These are phyloP conservation scores for Ophion slaviceki DNA, from an alignment of 2,888 invertebrate species.

Conservation along the genomic window DNA sequence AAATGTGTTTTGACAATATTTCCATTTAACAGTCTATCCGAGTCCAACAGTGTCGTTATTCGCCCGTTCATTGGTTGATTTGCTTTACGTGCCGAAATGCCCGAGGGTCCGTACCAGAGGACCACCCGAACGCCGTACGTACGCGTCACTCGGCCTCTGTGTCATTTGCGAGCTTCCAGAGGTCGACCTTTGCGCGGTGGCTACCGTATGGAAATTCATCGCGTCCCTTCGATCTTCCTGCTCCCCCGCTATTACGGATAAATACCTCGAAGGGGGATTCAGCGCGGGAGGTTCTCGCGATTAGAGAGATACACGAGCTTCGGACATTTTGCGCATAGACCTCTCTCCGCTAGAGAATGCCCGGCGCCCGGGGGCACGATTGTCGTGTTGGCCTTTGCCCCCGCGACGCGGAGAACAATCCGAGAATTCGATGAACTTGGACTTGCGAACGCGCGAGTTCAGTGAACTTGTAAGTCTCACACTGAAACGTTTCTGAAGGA, in stretches of 20 bases:
- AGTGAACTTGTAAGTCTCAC: conserved; percentile 21
- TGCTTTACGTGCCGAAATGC: too few species aligned
- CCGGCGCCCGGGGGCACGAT: conserved; percentile 38
- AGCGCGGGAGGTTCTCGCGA: conserved; percentile 6
- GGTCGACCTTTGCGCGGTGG: not conserved
- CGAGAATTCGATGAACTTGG: conserved; percentile 21
- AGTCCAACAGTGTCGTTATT: too few species aligned
- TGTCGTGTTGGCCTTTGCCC: conserved; percentile 45
- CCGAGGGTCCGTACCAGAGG: too few species aligned
- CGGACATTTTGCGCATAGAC: conserved; percentile 21
- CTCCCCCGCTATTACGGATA: conserved; percentile 10
- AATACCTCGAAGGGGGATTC: too few species aligned
- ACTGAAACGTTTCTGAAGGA: conserved; percentile 2
- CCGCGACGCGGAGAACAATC: conserved; percentile 17
- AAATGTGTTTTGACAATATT: too few species aligned
- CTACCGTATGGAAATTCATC: conserved; percentile 39
- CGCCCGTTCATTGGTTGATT: too few species aligned
- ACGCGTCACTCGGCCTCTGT: conserved; percentile 1
- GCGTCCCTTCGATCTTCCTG: conserved; percentile 13
- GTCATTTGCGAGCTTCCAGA: not conserved
- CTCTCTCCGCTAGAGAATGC: conserved; percentile 19
- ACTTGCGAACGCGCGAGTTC: conserved; percentile 20
- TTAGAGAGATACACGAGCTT: conserved; percentile 42
- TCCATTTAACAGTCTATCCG: too few species aligned
- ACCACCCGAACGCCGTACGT: not conserved